Evolutionary conservation across 2,113 vertebrate genomes (phyloP), one percentile per base, ranked within the genome.

Genomic region (Trogon surrucura): DNA sequence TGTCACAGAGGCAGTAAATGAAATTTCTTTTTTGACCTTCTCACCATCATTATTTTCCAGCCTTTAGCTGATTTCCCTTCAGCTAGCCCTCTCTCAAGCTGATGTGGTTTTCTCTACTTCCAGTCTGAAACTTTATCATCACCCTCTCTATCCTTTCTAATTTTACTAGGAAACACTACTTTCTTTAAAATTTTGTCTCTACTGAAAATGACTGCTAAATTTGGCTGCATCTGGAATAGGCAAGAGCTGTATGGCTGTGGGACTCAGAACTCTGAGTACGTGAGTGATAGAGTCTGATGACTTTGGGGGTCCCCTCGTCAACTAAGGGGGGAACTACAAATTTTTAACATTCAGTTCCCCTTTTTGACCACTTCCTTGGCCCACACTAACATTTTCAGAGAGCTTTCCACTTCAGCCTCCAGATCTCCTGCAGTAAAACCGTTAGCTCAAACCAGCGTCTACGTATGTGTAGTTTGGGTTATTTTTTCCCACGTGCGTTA

Each of bases 401-500:
- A n/a, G 16, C 23, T 80, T 65, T 89, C 48, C 53, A 51, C 70
- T 85, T 87, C 54, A 32, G 1, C 54, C n/a, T 83, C 50, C 60
- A 62, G 60, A n/a, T 56, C 17, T 69, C 41, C 77, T 53, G 66
- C 53, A 89, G 69, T 47, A 65, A 17, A 69, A 88, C 53, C 3
- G 23, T 20, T 27, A 50, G 30, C 50, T 80, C 0, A 2, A 81
- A 36, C 9, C 56, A 58, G 36, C 54, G 50, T 25, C 80, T 58
- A 0, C 74, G 36, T 61, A 19, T 51, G 53, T 48, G 32, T 16
- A 21, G 60, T 25, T 50, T 11, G 50, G 47, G 71, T 88, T 95
- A 85, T 91, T 97, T 96, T 95, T 95, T 77, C 51, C 64, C 50
- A 5, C 41, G 29, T 85, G 20, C 71, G 4, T 69, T 80, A 36